Evolutionary conservation across 1,140 invertebrate genomes (phyloP), one percentile per base, ranked within the genome.

Genomic region (Euglossa dilemma): DNA sequence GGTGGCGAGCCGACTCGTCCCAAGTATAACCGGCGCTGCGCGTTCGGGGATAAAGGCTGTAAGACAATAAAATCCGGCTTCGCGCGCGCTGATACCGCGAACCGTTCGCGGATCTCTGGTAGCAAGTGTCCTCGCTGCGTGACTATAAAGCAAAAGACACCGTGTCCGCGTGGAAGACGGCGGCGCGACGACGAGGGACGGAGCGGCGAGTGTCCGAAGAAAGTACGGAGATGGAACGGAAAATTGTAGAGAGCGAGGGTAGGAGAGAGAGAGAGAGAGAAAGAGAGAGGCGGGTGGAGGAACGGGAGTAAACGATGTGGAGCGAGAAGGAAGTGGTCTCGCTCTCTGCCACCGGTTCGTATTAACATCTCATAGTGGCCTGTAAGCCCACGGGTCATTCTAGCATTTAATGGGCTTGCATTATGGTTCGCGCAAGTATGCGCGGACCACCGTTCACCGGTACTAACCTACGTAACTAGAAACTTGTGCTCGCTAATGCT

Each of bases 91-190:
- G 85, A 78, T 83, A 89, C 88, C 89, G 77, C 84, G 88, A 73
- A 90, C 87, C 82, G 87, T 83, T 83, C n/a, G 85, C 67, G 69
- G 81, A 47, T 72, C 78, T 89, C 80, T n/a, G n/a, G 85, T 89
- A 92, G 87, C 92, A 93, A 92, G 90, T 91, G 90, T 92, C 91
- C 87, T 91, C 90, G 88, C 86, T 91, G 91, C 90, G 91, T 93
- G 92, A 92, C 91, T 91, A 91, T 93, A 92, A 92, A 93, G 92
- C 88, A 90, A 89, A 92, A 85, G 85, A 91, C n/a, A n/a, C 84
- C 90, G 85, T 88, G 84, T 86, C 80, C 71, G 43, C 63, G 73
- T 57, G 78, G 73, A 47, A 50, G 43, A 50, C 18, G 72, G n/a
- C 23, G 36, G 56, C 18, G 66, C n/a, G 43, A 36, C 45, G 45